A percentile compares a stretch with the other conserved stretches of the same genome.
These are phyloP conservation scores for Oxystoma pomonae DNA, from an alignment of 2,888 invertebrate species.

Conservation along the genomic window DNA sequence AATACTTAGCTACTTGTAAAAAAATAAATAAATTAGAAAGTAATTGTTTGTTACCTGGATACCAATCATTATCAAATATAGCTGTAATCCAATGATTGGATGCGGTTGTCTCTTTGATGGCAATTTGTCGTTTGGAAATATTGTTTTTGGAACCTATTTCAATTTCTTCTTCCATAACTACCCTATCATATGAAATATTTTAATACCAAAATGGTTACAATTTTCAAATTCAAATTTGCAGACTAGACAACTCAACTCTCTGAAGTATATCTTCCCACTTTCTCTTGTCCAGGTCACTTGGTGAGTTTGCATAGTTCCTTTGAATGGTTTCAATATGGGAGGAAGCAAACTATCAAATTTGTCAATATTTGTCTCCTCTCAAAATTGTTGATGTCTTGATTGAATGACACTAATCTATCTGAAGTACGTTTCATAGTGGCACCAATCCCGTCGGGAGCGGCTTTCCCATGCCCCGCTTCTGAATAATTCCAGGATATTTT, in stretches of 20 bases:
- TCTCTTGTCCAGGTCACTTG: slow-evolving; percentile 3
- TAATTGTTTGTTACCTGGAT: slow-evolving; percentile 7
- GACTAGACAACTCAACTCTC: background rate
- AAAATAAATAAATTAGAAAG: background rate
- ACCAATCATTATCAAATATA: slow-evolving; percentile 6
- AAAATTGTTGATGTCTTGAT: slow-evolving; percentile 4
- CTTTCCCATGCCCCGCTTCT: slow-evolving; percentile 4
- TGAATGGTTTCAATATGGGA: background rate
- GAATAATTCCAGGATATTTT: slow-evolving; percentile 6
- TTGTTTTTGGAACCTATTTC: background rate
- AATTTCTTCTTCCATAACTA: background rate
- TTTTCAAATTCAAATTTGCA: background rate
- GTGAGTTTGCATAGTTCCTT: slow-evolving; percentile 1
- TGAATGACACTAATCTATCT: background rate
- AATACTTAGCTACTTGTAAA: background rate
- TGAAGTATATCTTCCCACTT: background rate
- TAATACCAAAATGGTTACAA: background rate
- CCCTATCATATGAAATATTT: background rate
- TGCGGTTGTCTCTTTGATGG: background rate
- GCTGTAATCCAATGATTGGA: slow-evolving; percentile 8
- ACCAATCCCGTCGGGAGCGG: background rate
- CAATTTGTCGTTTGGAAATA: background rate
- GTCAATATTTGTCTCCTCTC: background rate
- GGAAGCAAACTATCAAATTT: background rate
- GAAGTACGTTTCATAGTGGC: slow-evolving; percentile 2